phyloP scores from a whole-genome alignment of 2,113 vertebrate genomes.

The Rousettus leschenaultii region DNA sequence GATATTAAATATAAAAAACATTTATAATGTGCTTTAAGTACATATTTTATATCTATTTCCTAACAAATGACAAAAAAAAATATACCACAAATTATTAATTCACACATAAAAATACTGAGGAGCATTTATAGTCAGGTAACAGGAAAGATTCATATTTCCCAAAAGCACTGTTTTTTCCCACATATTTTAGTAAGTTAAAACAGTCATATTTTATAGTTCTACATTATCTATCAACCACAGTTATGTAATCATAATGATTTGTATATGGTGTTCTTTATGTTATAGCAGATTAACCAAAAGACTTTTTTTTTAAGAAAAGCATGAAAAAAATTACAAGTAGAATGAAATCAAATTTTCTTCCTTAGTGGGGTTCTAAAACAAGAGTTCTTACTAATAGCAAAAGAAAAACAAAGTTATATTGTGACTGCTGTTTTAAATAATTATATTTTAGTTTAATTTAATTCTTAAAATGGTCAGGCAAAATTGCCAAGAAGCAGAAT shows the following conservation, averaged over 20 bases:
- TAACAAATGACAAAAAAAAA: slow-evolving; percentile 8
- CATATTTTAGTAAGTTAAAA: slow-evolving; percentile 9
- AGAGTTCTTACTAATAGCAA: neutral
- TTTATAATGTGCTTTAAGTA: neutral
- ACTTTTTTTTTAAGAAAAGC: neutral
- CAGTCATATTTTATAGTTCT: neutral
- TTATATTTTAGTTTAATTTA: slow-evolving; percentile 32
- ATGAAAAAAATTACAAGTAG: neutral
- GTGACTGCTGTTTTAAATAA: neutral
- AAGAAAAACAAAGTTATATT: neutral
- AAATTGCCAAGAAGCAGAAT: neutral
- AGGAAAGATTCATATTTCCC: neutral
- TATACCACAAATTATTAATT: neutral
- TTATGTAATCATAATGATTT: neutral
- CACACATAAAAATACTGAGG: neutral
- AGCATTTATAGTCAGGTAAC: neutral
- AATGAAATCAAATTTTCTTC: neutral
- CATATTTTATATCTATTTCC: neutral
- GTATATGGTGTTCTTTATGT: neutral
- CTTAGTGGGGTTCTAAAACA: neutral
- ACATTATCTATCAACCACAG: neutral
- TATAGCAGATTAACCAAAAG: neutral
- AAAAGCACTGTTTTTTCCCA: neutral
- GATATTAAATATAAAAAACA: slow-evolving; percentile 10
- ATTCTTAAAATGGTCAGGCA: neutral